These are phyloP conservation scores for Microcebus lehilahytsara DNA, from an alignment of 2,113 vertebrate genomes.

Conservation along the genomic window DNA sequence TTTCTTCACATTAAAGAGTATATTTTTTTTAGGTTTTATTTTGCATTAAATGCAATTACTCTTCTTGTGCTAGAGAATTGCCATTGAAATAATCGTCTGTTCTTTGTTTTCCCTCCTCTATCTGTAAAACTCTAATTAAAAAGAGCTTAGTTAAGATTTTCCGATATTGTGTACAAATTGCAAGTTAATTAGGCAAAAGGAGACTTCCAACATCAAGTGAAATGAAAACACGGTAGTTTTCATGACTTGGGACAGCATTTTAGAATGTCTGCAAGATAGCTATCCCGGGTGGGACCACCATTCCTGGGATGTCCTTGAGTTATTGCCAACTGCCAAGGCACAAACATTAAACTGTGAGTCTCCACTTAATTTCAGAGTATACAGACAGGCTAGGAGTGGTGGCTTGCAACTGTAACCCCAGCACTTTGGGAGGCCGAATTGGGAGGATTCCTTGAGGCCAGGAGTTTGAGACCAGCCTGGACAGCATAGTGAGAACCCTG, in stretches of 20 bases:
- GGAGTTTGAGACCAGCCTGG: too few species aligned
- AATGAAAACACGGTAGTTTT: not conserved
- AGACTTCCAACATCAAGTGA: not conserved
- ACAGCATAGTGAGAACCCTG: too few species aligned
- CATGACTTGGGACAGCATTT: rapidly evolving
- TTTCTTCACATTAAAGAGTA: not conserved
- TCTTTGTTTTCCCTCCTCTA: not conserved
- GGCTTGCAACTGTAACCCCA: too few species aligned
- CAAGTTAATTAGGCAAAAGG: not conserved
- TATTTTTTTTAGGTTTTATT: not conserved
- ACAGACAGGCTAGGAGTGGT: rapidly evolving
- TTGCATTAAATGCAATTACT: not conserved
- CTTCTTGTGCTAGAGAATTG: not conserved
- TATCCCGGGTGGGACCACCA: rapidly evolving
- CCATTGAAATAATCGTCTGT: rapidly evolving
- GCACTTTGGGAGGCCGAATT: too few species aligned
- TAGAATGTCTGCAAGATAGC: rapidly evolving
- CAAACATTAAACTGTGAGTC: rapidly evolving
- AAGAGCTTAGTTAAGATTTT: not conserved
- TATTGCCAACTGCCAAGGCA: rapidly evolving
- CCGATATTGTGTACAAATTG: not conserved
- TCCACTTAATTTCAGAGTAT: not conserved
- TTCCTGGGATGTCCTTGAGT: not conserved
- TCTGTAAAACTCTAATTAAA: not conserved
- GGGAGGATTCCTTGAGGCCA: too few species aligned